These are phyloP conservation scores for Cinclus cinclus DNA, from an alignment of 2,113 vertebrate genomes.

Conservation along the genomic window DNA sequence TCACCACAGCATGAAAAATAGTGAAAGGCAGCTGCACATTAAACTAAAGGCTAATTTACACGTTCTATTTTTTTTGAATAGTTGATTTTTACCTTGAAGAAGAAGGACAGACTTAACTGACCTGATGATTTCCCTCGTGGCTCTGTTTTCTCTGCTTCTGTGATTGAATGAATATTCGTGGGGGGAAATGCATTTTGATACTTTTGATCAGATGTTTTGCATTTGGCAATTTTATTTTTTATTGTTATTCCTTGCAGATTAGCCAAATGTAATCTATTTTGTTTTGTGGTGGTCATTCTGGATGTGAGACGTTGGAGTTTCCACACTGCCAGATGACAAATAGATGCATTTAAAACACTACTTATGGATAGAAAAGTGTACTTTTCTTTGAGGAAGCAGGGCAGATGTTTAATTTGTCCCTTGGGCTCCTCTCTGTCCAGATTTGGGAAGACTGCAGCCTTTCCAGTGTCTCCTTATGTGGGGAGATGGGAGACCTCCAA, in stretches of 20 bases:
- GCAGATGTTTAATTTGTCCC: not conserved
- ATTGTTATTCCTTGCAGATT: not conserved
- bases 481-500: not conserved
- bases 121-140: not conserved
- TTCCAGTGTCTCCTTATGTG: not conserved
- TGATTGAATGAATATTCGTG: not conserved
- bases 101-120: not conserved
- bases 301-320: not conserved
- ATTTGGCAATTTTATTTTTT: not conserved
- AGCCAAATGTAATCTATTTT: not conserved
- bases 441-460: not conserved
- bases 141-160: not conserved
- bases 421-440: not conserved
- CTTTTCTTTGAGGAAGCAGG: not conserved
- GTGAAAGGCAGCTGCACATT: not conserved
- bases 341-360: not conserved
- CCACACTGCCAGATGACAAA: not conserved
- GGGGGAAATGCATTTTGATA: not conserved
- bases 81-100: not conserved
- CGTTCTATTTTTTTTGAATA: not conserved
- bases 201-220: not conserved
- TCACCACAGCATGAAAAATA: not conserved
- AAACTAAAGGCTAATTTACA: not conserved
- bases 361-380: not conserved
- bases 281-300: not conserved